phyloP scores from a whole-genome alignment of 2,113 vertebrate genomes.

The Psephotus haematonotus region DNA sequence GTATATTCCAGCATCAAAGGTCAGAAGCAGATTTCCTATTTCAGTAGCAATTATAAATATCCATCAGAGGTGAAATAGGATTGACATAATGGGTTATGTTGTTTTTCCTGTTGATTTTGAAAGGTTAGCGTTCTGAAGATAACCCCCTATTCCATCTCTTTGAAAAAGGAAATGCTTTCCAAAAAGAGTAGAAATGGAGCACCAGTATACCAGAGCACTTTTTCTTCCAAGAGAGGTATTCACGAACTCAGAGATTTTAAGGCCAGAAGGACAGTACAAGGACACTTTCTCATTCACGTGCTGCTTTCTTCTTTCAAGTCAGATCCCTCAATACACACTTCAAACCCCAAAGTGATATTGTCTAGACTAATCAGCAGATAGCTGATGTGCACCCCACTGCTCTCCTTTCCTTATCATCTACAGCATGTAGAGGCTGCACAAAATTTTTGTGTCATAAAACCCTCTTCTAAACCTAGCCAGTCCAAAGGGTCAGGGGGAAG shows the following conservation, averaged over 20 bases:
- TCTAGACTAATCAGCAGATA: neutral
- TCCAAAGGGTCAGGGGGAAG: fast-evolving
- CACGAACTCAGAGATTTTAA: neutral
- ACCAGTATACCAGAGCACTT: neutral
- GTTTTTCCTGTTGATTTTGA: conserved; percentile 15
- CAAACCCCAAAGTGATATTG: neutral
- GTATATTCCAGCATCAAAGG: conserved; percentile 45
- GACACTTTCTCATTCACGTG: neutral
- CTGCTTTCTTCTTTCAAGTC: neutral
- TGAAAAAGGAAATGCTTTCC: neutral
- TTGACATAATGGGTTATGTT: neutral
- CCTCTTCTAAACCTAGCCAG: neutral
- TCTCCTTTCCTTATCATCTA: neutral
- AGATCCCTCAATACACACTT: neutral
- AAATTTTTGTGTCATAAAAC: neutral
- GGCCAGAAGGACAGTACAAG: neutral
- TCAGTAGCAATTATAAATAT: conserved; percentile 54
- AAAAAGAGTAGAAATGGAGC: neutral
- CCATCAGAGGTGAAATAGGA: conserved; percentile 17
- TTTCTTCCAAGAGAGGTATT: neutral
- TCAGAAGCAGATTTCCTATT: conserved; percentile 44
- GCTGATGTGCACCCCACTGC: neutral
- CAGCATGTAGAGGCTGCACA: neutral
- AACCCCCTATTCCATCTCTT: neutral
- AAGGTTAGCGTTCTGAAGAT: neutral